These are phyloP conservation scores for Harpalus rubripes DNA, from an alignment of 2,888 invertebrate species.

Conservation along the genomic window DNA sequence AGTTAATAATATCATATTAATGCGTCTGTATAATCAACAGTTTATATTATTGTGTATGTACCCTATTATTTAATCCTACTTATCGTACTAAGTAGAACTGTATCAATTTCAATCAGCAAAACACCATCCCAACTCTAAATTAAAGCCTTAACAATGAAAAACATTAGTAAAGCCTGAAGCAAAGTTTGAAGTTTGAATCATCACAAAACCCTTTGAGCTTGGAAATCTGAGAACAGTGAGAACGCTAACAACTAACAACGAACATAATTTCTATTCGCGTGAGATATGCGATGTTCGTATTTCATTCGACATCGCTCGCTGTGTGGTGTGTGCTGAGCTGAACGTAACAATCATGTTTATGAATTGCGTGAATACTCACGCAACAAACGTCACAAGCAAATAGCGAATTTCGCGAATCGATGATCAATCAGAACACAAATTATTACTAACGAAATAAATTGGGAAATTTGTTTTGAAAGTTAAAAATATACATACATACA, in stretches of 20 bases:
- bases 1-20: too few relatives aligned
- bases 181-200: constrained; percentile 13
- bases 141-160: background rate
- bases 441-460: too few relatives aligned
- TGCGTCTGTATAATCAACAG: too few relatives aligned
- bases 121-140: background rate
- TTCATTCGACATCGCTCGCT: background rate
- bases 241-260: constrained; percentile 40
- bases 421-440: constrained; percentile 1
- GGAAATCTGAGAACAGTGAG: constrained; percentile 3
- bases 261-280: constrained; percentile 41
- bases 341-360: constrained; percentile 38
- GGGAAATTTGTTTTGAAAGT: too few relatives aligned
- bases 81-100: background rate
- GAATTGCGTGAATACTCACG: constrained; percentile 30
- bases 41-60: background rate
- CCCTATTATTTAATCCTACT: background rate
- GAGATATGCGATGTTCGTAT: constrained; percentile 6
- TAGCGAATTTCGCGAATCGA: background rate
- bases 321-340: background rate
- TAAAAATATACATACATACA: too few relatives aligned
- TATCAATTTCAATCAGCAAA: background rate
- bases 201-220: background rate
- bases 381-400: constrained; percentile 7
- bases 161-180: background rate